Percentiles rank a stretch among this genome's conserved stretches.
phyloP scores from a whole-genome alignment of 1,140 invertebrate genomes.

The Drosophila varians region DNA sequence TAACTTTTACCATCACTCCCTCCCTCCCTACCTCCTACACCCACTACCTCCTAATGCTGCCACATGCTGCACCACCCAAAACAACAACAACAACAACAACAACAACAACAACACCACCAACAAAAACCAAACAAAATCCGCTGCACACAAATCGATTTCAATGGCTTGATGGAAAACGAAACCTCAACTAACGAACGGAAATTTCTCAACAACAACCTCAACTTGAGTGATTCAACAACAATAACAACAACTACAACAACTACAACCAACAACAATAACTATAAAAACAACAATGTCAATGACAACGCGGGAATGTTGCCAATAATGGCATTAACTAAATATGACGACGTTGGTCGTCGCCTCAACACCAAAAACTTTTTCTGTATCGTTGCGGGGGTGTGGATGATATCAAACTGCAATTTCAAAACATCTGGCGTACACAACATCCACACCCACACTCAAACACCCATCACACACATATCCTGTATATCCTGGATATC shows the following conservation, averaged over 20 bases:
- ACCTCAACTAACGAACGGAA: constrained; percentile 29
- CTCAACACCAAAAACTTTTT: constrained; percentile 35
- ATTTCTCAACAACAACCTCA: constrained; percentile 20
- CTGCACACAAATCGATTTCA: constrained; percentile 61
- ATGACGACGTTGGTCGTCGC: constrained; percentile 28
- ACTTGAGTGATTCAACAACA: constrained; percentile 14
- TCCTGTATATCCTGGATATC: constrained; percentile 2
- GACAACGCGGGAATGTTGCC: constrained; percentile 42
- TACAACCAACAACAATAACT: background rate
- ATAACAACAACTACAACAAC: background rate
- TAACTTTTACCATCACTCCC: constrained; percentile 33
- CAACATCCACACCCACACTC: constrained; percentile 12
- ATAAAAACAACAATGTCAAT: constrained; percentile 1
- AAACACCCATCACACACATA: constrained; percentile 5
- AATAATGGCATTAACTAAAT: constrained; percentile 50
- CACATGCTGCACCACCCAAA: background rate
- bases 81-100: background rate
- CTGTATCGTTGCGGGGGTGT: no score
- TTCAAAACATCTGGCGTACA: constrained; percentile 58
- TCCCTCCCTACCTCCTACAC: background rate
- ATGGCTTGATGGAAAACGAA: constrained; percentile 10
- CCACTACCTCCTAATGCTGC: background rate
- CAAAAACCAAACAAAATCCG: background rate
- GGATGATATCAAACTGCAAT: constrained; percentile 68
- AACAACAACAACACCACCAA: background rate